These are phyloP conservation scores for Eufriesea mexicana DNA, from an alignment of 1,140 invertebrate genomes.

Conservation along the genomic window DNA sequence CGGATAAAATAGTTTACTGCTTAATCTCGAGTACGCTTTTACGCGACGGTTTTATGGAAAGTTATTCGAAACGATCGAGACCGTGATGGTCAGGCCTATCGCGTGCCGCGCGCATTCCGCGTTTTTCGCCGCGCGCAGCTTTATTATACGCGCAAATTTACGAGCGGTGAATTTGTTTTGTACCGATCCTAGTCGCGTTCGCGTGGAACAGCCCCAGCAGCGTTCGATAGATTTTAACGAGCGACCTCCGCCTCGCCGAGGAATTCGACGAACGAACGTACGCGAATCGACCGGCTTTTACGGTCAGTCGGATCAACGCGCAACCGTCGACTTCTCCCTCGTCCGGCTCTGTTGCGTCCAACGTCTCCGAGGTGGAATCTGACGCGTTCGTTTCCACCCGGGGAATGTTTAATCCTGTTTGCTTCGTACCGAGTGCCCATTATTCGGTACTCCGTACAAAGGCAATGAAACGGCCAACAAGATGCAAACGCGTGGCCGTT, in stretches of 20 bases:
- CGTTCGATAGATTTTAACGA: slow-evolving; percentile 32
- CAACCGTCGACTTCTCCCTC: background rate
- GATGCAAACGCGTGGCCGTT: background rate
- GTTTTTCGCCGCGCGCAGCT: background rate
- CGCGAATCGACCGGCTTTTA: slow-evolving; percentile 31
- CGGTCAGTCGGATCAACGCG: background rate
- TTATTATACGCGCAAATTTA: slow-evolving; percentile 44
- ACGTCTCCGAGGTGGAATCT: background rate
- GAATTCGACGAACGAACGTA: background rate
- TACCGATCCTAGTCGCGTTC: slow-evolving; percentile 7
- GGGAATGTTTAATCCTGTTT: slow-evolving; percentile 5
- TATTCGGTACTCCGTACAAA: background rate
- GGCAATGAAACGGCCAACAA: background rate
- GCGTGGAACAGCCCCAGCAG: background rate
- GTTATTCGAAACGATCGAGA: slow-evolving; percentile 24
- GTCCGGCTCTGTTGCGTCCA: background rate
- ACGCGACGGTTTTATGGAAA: slow-evolving; percentile 49
- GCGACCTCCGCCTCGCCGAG: slow-evolving; percentile 6
- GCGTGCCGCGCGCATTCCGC: background rate
- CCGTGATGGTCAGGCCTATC: background rate
- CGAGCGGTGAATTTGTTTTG: slow-evolving; percentile 31
- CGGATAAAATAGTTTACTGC: slow-evolving; percentile 60
- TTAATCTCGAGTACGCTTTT: slow-evolving; percentile 50
- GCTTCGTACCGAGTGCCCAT: background rate
- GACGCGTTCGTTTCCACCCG: background rate